A percentile compares a stretch with the other conserved stretches of the same genome.
Evolutionary conservation across 2,797 vertebrate species (phyloP).

Genomic region (Mormyrops boulengeri): DNA sequence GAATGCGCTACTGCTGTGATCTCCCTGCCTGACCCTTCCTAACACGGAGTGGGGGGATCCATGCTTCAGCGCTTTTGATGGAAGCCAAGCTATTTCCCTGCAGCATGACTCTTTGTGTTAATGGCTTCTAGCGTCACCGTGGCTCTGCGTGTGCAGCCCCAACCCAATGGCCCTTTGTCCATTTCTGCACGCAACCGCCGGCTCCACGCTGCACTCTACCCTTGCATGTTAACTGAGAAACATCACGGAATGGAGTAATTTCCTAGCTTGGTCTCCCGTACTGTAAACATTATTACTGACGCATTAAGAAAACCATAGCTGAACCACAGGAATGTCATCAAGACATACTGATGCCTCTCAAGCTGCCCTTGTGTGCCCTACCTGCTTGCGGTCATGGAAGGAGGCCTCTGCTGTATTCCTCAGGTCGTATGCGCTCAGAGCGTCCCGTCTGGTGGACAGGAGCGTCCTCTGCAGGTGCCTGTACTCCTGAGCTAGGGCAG

Average conservation of each 20-base stretch:
- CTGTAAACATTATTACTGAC: conserved; percentile 42
- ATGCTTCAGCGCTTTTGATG: background rate
- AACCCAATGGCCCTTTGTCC: background rate
- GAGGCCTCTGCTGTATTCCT: conserved; percentile 47
- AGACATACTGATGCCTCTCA: conserved; percentile 25
- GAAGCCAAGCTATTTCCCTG: conserved; percentile 1
- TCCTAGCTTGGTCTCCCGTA: background rate
- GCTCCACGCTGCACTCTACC: conserved; percentile 51
- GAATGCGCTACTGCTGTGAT: background rate
- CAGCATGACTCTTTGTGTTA: background rate
- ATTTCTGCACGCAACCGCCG: background rate
- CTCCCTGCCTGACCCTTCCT: background rate
- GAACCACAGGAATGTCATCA: conserved; percentile 11
- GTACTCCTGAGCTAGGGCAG: conserved; percentile 61
- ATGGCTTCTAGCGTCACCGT: background rate
- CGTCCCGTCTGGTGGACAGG: conserved; percentile 53
- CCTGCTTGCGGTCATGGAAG: conserved; percentile 61
- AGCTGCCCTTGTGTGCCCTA: conserved; percentile 49
- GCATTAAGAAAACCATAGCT: conserved; percentile 46
- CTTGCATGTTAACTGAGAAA: background rate
- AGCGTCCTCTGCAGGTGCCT: conserved; percentile 48
- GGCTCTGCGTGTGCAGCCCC: background rate
- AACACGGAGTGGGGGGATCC: background rate
- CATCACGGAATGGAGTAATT: background rate
- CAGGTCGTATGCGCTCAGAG: conserved; percentile 42